phyloP scores from a whole-genome alignment of 2,797 vertebrate genomes.

The Pangasius djambal region DNA sequence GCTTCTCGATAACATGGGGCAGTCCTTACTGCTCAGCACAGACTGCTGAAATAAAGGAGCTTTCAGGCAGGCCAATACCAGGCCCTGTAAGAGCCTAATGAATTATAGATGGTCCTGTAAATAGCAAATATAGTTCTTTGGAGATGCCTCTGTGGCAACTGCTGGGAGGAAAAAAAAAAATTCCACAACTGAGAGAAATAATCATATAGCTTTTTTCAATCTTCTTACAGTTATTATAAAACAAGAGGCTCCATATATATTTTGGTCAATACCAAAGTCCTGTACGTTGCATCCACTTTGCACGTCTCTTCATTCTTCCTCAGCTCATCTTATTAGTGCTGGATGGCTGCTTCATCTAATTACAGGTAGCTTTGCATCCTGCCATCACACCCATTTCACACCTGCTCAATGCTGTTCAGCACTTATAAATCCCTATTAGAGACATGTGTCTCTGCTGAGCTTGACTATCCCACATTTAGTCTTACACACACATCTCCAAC shows the following conservation, averaged over 20 bases:
- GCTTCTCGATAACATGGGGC: not conserved
- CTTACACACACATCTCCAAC: not conserved
- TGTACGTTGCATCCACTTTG: not conserved
- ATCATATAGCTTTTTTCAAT: not conserved
- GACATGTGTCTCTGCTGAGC: constrained; percentile 14
- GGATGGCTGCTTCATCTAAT: constrained; percentile 40
- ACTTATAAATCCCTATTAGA: constrained; percentile 9
- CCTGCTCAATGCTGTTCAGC: constrained; percentile 19
- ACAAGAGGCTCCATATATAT: not conserved
- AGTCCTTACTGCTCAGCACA: constrained; percentile 18
- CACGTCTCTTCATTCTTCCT: constrained; percentile 6
- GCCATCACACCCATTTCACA: constrained; percentile 24
- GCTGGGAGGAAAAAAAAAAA: not conserved
- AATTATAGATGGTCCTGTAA: constrained; percentile 80
- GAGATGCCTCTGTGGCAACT: constrained; percentile 46
- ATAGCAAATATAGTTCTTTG: constrained; percentile 67
- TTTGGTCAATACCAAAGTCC: not conserved
- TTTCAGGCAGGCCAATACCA: constrained; percentile 38
- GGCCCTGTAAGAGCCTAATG: constrained; percentile 60
- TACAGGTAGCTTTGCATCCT: constrained; percentile 40
- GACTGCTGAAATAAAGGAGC: constrained; percentile 39
- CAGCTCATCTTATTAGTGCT: constrained; percentile 23
- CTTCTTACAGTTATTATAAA: not conserved
- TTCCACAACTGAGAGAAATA: not conserved
- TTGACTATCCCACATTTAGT: constrained; percentile 4